Conservation (phyloP, 1,140 invertebrate genomes). For the Drosophila truncata region DNA sequence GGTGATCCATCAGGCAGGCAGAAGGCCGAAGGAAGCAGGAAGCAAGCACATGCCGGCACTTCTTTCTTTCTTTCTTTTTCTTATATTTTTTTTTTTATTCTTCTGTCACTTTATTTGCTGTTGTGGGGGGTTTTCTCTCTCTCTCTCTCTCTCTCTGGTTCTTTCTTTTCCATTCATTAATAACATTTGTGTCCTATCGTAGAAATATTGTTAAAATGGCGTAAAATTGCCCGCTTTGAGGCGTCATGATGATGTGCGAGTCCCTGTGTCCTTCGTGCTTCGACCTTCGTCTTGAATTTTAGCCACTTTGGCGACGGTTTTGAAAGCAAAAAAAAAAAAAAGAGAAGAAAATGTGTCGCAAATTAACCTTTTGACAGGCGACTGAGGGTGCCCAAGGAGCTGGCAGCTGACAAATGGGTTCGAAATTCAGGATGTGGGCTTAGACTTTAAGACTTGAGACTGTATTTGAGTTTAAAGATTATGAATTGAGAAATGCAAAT, state of each 20-base stretch:
- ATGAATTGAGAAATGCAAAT: neutral
- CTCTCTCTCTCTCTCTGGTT: neutral
- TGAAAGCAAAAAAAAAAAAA: neutral
- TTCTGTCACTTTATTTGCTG: conserved; percentile 11
- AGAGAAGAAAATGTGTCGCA: conserved; percentile 64
- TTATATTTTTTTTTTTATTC: conserved; percentile 1
- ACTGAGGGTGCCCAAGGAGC: conserved; percentile 20
- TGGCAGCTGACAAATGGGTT: conserved; percentile 51
- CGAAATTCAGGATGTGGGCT: neutral
- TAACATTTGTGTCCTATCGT: conserved; percentile 65
- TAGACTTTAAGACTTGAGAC: conserved; percentile 11
- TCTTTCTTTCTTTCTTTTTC: conserved; percentile 24
- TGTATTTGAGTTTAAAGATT: neutral
- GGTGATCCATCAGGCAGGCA: conserved; percentile 42
- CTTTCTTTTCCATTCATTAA: conserved; percentile 63
- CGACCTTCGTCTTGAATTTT: conserved; percentile 6
- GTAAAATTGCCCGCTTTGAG: conserved; percentile 78
- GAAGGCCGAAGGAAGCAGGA: conserved; percentile 16
- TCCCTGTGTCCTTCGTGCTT: conserved; percentile 19
- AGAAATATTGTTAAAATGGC: conserved; percentile 82
- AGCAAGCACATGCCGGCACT: conserved; percentile 65
- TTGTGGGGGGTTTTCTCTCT: neutral
- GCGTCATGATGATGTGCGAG: conserved; percentile 53
- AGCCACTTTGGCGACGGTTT: conserved; percentile 26
- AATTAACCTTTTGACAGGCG: conserved; percentile 84